Base-by-base conservation (phyloP, 2,888 invertebrate species). In the Drosophila peninsularis region DNA sequence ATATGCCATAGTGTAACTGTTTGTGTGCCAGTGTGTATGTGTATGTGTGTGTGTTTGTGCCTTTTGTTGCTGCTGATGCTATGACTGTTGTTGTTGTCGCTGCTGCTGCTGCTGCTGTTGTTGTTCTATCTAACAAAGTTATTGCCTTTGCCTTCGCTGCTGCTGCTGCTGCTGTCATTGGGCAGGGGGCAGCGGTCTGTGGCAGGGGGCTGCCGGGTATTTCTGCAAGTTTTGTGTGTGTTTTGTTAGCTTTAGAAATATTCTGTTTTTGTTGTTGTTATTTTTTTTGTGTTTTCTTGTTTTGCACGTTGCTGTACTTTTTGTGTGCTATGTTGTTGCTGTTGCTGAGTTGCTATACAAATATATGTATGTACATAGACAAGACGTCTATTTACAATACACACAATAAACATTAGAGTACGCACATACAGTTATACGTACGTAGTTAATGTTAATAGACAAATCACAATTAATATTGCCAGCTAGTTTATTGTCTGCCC, bases 241-340 rank as follows among this genome's bases (percentile, higher is more conserved):
- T 83, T 88, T 88, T 83, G 85, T 83, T 83, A 85, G 82, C 85
- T 88, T 85, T 88, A 83, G 88, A 83, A 88, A 83, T 88, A 87
- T 73, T 71, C 61, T 74, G 53, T 61, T 69, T n/a, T 62, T 70
- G 41, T 58, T 70, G 44, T 42, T 14, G 42, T 14, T 42, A 13
- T 21, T 42, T 56, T 72, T 72, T 62, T 72, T 71, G 55, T 80
- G 62, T 68, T 71, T 83, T 76, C 76, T 76, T 71, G 73, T 82
- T 82, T 82, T 82, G 81, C 75, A 80, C 81, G 75, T 83, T 87
- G 78, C 71, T 88, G 81, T 78, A 80, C 84, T 83, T 78, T 71
- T 79, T 75, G 61, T 78, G 66, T 82, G 62, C 67, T 78, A 62
- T 60, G 62, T 24, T 62, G 54, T 32, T 41, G 41, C 32, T 32